phyloP scores from a whole-genome alignment of 2,888 invertebrate species.

The Panzeria rudis region DNA sequence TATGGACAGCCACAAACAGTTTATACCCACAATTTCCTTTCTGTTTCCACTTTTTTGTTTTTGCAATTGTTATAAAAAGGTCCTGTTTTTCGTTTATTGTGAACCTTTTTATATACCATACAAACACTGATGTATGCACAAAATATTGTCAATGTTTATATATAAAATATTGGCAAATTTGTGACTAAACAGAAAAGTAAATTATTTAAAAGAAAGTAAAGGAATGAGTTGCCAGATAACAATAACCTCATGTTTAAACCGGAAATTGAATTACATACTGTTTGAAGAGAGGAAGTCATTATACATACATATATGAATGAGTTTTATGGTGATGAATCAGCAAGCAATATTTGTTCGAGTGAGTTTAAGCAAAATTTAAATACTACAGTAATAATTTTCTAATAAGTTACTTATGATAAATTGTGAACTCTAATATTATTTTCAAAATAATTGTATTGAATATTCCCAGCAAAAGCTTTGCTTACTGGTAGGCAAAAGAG shows the following conservation, averaged over 20 bases:
- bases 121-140: too few relatives aligned
- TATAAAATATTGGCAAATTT: too few relatives aligned
- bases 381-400: too few relatives aligned
- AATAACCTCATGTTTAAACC: not conserved
- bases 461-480: too few relatives aligned
- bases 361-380: too few relatives aligned
- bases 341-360: too few relatives aligned
- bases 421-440: too few relatives aligned
- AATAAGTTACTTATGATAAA: too few relatives aligned
- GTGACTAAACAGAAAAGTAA: not conserved
- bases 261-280: not conserved
- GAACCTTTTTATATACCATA: not conserved
- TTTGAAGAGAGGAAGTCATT: slow-evolving; percentile 1
- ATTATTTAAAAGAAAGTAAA: not conserved
- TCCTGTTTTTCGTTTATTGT: not conserved
- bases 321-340: not conserved
- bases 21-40: slow-evolving; percentile 32
- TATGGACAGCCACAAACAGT: slow-evolving; percentile 1
- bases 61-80: not conserved
- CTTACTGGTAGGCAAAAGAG: too few relatives aligned
- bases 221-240: not conserved
- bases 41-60: slow-evolving; percentile 14
- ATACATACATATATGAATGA: not conserved
- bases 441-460: too few relatives aligned
- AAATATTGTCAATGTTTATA: too few relatives aligned